Percentiles rank a stretch among this genome's conserved stretches.
Conservation (phyloP, 2,888 invertebrate species). For the Tupiocoris notatus region DNA sequence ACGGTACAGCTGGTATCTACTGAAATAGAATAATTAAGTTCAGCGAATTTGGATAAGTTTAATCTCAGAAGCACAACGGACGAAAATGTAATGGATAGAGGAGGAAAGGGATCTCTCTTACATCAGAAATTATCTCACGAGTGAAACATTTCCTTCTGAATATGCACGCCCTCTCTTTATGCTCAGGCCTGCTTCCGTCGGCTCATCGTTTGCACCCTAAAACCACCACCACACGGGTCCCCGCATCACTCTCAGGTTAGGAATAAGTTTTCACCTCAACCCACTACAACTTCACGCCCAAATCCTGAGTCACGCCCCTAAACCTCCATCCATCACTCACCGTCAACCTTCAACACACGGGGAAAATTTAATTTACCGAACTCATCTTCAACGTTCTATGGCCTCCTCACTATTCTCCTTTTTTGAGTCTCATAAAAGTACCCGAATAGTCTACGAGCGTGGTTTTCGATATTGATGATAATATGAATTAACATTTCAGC, state of each 20-base stretch:
- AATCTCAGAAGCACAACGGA: no score
- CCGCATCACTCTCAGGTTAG: not conserved
- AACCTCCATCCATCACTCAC: conserved; percentile 34
- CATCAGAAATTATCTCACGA: conserved; percentile 29
- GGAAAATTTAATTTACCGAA: conserved; percentile 35
- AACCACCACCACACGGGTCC: not conserved
- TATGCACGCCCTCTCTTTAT: conserved; percentile 21
- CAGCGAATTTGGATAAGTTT: not conserved
- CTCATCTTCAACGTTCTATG: not conserved
- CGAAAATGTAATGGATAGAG: not conserved
- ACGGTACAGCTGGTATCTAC: no score
- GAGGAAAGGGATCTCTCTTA: not conserved
- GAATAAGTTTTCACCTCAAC: not conserved
- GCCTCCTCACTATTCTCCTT: not conserved
- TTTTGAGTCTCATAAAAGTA: no score
- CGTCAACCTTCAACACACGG: conserved; percentile 22
- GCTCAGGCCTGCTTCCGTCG: not conserved
- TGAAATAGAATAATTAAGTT: no score
- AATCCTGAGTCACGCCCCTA: not conserved
- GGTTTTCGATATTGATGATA: no score
- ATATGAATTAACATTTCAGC: no score
- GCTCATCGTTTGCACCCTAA: no score
- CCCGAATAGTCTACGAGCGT: no score
- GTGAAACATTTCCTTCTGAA: conserved; percentile 37
- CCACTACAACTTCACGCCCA: not conserved